Percentiles rank a stretch among this genome's conserved stretches.
Evolutionary conservation across 2,113 vertebrate genomes (phyloP).

Genomic region (Delphinapterus leucas): DNA sequence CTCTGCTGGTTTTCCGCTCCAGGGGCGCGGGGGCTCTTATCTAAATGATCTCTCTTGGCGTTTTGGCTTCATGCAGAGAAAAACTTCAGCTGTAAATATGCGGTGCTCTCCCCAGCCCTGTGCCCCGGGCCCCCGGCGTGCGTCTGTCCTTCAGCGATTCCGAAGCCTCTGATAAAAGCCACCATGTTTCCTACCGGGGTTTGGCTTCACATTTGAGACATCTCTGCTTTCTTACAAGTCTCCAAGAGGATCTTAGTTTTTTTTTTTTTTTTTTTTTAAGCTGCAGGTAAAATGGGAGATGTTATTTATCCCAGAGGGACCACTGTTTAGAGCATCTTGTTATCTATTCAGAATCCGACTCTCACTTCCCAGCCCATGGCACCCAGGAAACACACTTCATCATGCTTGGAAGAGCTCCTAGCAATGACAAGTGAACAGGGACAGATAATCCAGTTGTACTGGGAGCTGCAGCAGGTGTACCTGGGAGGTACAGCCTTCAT

Average conservation of each 20-base stretch:
- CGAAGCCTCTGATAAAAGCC: not conserved
- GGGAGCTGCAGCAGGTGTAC: too few species aligned
- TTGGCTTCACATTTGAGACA: not conserved
- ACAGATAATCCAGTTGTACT: not conserved
- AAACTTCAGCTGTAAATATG: not conserved
- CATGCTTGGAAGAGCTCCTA: constrained; percentile 12
- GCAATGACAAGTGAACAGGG: constrained; percentile 47
- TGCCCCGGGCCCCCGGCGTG: fast-evolving
- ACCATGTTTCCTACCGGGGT: too few species aligned
- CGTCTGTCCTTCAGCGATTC: fast-evolving
- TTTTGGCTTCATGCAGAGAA: not conserved
- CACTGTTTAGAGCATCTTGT: not conserved
- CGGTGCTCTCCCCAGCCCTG: not conserved
- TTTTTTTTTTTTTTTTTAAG: not conserved
- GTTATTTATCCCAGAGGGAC: constrained; percentile 23
- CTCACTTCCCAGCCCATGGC: not conserved
- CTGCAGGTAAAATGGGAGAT: not conserved
- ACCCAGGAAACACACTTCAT: constrained; percentile 45
- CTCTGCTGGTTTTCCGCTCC: not conserved
- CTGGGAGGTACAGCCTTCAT: too few species aligned
- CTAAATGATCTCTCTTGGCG: not conserved
- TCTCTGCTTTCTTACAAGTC: not conserved
- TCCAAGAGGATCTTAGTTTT: not conserved
- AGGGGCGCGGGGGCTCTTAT: fast-evolving
- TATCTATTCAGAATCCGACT: constrained; percentile 48